phyloP scores from a whole-genome alignment of 2,113 vertebrate species.

The Notothenia coriiceps region DNA sequence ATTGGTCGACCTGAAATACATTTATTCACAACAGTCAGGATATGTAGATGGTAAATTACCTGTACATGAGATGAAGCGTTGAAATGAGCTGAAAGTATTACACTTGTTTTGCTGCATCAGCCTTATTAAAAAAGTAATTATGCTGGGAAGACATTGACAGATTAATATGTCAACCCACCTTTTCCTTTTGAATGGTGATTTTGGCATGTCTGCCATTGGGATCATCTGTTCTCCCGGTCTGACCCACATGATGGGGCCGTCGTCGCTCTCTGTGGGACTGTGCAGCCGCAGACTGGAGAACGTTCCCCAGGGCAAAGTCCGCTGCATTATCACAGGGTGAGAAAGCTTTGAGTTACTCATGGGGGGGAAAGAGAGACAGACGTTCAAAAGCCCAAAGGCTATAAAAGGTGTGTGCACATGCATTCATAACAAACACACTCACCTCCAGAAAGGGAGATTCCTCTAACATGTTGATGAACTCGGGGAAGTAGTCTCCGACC shows the following conservation, averaged over 20 bases:
- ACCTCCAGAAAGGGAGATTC: conserved; percentile 79
- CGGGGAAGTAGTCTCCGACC: conserved; percentile 79
- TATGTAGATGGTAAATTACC: not conserved
- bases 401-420: not conserved
- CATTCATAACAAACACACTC: conserved; percentile 22
- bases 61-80: not conserved
- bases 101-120: not conserved
- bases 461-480: conserved; percentile 79
- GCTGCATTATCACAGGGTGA: conserved; percentile 49
- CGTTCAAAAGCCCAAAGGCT: not conserved
- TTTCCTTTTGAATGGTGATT: conserved; percentile 82
- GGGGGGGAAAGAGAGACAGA: not conserved
- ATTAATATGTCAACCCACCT: conserved; percentile 54
- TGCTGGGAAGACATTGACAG: not conserved
- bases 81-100: not conserved
- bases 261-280: conserved; percentile 80
- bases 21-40: conserved; percentile 16
- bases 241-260: conserved; percentile 83
- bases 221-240: conserved; percentile 82
- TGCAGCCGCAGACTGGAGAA: conserved; percentile 80
- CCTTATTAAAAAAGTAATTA: not conserved
- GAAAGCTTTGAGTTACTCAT: conserved; percentile 12
- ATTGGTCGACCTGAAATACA: conserved; percentile 93
- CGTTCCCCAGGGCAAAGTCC: conserved; percentile 80
- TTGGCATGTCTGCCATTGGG: conserved; percentile 82